Evolutionary conservation across 2,113 vertebrate species (phyloP), one percentile per base, ranked within the genome.

Genomic region (Phyllopteryx taeniolatus): DNA sequence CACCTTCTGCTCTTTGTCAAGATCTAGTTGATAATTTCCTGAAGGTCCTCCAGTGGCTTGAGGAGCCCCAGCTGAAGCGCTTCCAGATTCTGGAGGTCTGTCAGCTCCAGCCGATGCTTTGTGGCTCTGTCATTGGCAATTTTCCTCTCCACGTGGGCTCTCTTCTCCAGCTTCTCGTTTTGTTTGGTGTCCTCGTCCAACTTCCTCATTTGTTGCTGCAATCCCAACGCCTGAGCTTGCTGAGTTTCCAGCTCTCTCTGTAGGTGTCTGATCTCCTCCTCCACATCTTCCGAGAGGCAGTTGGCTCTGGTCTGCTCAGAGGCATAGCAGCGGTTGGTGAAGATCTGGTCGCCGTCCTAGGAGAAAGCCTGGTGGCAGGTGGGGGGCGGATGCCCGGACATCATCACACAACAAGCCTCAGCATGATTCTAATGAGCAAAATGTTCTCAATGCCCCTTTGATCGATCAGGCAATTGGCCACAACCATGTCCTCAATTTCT

Each of bases 401-500:
- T 94, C 95, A 99, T 98, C 72, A 99, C 89, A 81, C 86, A 65
- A 42, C 95, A 94, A 72, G 97, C 96, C 33, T 91, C 92, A 31
- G 65, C 71, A 66, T 85, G 93, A 82, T 62, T 93, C 98, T 99
- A 57, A 99, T 98, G 3, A 99, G 91, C 6, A 99, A 90, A 83
- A 99, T 53, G 8, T 87, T 91, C 88, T 99, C 98, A 69, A 99
- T 95, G n/a, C 86, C 17, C 72, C 93, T 91, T 84, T 94, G 93
- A 85, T 99, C 95, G 0, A 99, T 98, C 70, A 99, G 91, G 80
- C 96, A 97, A 71, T 99, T 99, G 57, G 95, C 92, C 81, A 98
- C 94, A 68, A 96, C 89, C 1, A 94, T 89, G 71, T 94, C 91
- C 54, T 98, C 94, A 71, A 99, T 95, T 71, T 99, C 95, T 60